These are phyloP conservation scores for Muntiacus muntjak DNA, from an alignment of 2,113 vertebrate genomes.

Conservation along the genomic window DNA sequence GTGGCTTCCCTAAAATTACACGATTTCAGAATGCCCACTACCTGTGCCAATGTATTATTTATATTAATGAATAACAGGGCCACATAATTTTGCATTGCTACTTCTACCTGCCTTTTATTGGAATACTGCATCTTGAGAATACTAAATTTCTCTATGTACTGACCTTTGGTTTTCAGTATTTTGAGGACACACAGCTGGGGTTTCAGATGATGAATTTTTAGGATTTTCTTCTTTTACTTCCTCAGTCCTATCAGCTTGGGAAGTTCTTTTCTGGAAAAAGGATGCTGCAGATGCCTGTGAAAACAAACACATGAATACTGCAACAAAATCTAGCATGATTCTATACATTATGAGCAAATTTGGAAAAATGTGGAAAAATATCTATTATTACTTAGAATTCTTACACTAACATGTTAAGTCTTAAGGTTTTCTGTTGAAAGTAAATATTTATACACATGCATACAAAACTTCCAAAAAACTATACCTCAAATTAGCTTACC, in stretches of 20 bases:
- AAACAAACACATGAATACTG: constrained; percentile 11
- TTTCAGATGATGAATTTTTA: constrained; percentile 33
- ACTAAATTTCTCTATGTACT: neutral
- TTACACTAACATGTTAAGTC: neutral
- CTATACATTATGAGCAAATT: neutral
- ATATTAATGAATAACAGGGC: neutral
- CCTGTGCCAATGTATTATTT: neutral
- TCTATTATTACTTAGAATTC: constrained; percentile 11
- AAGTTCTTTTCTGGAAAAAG: constrained; percentile 85
- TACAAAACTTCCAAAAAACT: neutral
- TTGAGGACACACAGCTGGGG: constrained; percentile 70
- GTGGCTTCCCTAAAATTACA: neutral
- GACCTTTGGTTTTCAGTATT: constrained; percentile 86
- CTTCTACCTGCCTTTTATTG: neutral
- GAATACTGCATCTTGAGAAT: neutral
- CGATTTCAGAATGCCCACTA: neutral
- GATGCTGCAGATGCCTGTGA: constrained; percentile 80
- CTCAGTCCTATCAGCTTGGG: constrained; percentile 76
- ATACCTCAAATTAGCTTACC: neutral
- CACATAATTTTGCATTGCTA: neutral
- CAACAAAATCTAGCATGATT: neutral
- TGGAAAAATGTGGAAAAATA: neutral
- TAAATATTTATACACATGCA: neutral
- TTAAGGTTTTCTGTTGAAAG: neutral
- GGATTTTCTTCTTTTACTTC: constrained; percentile 75